Evolutionary conservation across 1,140 invertebrate species (phyloP).

Genomic region (Camponotus pennsylvanicus): DNA sequence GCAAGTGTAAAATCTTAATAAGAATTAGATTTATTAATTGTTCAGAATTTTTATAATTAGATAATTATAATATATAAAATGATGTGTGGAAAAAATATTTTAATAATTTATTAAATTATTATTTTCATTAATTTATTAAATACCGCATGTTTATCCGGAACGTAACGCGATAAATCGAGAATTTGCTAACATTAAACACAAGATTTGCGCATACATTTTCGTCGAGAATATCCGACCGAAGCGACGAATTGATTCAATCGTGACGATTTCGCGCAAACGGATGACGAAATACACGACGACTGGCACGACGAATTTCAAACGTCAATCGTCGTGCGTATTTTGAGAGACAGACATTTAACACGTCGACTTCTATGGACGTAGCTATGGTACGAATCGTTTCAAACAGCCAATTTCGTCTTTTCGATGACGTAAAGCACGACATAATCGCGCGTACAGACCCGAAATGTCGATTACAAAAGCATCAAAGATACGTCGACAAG

Average conservation of each 20-base stretch:
- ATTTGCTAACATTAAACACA: neutral
- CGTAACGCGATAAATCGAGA: neutral
- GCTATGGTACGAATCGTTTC: neutral
- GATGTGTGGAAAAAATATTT: neutral
- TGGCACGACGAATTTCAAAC: conserved; percentile 41
- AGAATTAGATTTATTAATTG: neutral
- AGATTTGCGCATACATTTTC: conserved; percentile 26
- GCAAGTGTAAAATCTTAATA: neutral
- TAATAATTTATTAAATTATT: neutral
- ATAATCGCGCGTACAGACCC: neutral
- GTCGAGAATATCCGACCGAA: conserved; percentile 21
- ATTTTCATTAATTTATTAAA: conserved; percentile 1
- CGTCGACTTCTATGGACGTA: conserved; percentile 45
- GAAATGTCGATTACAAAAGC: conserved; percentile 29
- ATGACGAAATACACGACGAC: conserved; percentile 18
- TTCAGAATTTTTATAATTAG: neutral
- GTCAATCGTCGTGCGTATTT: conserved; percentile 34
- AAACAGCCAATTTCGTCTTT: conserved; percentile 49
- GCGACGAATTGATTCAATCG: conserved; percentile 49
- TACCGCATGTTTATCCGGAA: neutral
- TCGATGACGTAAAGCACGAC: conserved; percentile 41
- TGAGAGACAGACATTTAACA: conserved; percentile 34
- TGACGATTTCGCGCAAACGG: conserved; percentile 41
- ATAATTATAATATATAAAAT: neutral
- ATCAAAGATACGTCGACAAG: conserved; percentile 44